These are phyloP conservation scores for Netelia inedita DNA, from an alignment of 2,888 invertebrate species.

Conservation along the genomic window DNA sequence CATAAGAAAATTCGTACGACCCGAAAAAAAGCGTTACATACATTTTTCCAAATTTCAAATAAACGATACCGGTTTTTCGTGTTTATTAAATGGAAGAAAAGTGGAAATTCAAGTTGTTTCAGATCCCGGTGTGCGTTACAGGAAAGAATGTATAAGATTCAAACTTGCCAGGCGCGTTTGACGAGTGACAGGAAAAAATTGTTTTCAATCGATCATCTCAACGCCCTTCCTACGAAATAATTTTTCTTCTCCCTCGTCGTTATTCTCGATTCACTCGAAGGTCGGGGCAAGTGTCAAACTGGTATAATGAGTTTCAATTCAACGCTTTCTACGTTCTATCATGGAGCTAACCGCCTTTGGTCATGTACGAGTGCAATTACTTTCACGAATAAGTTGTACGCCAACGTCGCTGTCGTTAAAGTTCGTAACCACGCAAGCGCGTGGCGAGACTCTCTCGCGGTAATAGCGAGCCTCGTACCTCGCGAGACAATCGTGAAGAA, in stretches of 20 bases:
- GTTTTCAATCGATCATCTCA: not conserved
- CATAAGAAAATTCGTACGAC: too few relatives aligned
- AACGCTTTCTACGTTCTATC: constrained; percentile 30
- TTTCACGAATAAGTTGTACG: constrained; percentile 51
- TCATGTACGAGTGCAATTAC: constrained; percentile 50
- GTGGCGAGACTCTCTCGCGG: constrained; percentile 30
- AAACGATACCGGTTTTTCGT: too few relatives aligned
- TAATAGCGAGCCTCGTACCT: not conserved
- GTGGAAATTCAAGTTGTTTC: not conserved
- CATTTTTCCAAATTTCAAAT: too few relatives aligned
- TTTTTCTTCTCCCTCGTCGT: constrained; percentile 5
- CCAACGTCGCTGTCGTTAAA: constrained; percentile 33
- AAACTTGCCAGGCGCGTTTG: constrained; percentile 17
- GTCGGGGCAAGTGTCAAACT: constrained; percentile 35
- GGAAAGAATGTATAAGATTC: not conserved
- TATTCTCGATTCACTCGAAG: constrained; percentile 1
- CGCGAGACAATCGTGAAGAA: not conserved
- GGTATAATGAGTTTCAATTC: constrained; percentile 51
- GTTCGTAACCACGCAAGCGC: constrained; percentile 42
- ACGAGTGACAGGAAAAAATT: constrained; percentile 17
- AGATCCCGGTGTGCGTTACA: not conserved
- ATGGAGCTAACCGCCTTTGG: constrained; percentile 9
- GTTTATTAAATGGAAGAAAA: not conserved
- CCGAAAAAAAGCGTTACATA: too few relatives aligned
- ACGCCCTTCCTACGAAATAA: not conserved